Conservation (phyloP, 2,113 vertebrate species). For the Clarias macrocephalus region DNA sequence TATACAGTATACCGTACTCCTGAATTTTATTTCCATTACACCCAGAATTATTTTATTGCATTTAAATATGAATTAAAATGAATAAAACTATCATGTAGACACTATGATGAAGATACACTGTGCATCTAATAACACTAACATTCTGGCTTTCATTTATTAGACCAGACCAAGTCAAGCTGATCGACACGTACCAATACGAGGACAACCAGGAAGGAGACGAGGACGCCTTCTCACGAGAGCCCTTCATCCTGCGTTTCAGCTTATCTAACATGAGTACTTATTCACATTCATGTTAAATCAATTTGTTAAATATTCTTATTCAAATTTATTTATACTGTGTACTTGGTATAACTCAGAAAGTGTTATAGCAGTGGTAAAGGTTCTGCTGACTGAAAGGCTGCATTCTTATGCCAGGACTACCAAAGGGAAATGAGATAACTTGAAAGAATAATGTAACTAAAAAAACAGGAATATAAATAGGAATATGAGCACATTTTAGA, state of each 20-base stretch:
- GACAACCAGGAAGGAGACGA: constrained; percentile 60
- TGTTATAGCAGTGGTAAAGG: background rate
- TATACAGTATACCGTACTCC: too few species aligned
- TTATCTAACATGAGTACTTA: constrained; percentile 66
- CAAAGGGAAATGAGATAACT: background rate
- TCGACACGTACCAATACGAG: constrained; percentile 69
- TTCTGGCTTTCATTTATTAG: constrained; percentile 63
- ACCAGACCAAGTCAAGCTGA: constrained; percentile 67
- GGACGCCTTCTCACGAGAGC: constrained; percentile 72
- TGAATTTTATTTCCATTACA: too few species aligned
- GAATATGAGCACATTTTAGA: background rate
- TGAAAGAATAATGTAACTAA: background rate
- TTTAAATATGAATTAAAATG: background rate
- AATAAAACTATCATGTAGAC: background rate
- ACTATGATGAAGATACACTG: background rate
- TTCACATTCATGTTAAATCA: constrained; percentile 47
- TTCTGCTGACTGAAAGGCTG: background rate
- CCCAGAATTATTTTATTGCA: background rate
- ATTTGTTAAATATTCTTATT: background rate
- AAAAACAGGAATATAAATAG: background rate
- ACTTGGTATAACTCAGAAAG: background rate
- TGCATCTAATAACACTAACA: background rate
- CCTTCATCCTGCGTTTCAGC: constrained; percentile 72
- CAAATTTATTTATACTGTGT: background rate
- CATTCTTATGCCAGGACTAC: background rate